Conservation (phyloP, 2,888 invertebrate species). For the Mimachlamys varia region DNA sequence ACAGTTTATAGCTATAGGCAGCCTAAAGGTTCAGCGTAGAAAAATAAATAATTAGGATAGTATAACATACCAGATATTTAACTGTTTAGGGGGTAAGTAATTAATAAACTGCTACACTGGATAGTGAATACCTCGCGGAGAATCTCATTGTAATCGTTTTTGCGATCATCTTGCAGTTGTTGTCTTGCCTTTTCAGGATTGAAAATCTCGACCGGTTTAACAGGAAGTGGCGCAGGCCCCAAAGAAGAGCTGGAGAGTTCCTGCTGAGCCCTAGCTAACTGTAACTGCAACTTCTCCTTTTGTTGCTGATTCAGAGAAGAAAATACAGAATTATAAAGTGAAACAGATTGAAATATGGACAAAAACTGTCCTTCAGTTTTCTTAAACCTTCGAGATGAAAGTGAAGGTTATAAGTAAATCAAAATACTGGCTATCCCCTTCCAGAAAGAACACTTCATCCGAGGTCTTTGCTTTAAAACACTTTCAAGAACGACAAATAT, state of each 20-base stretch:
- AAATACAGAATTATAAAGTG: neutral
- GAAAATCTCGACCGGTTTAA: neutral
- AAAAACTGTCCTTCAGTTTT: neutral
- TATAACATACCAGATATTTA: neutral
- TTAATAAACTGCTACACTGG: neutral
- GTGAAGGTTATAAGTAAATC: neutral
- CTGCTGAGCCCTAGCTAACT: neutral
- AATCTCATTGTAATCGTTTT: constrained; percentile 49
- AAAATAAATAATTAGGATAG: neutral
- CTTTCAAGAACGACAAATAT: neutral
- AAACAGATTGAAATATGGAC: neutral
- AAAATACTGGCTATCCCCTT: neutral
- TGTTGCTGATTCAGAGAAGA: constrained; percentile 31
- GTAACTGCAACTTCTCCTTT: neutral
- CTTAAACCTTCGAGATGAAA: neutral
- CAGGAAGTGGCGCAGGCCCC: neutral
- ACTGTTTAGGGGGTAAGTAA: neutral
- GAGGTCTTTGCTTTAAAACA: neutral
- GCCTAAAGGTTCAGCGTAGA: neutral
- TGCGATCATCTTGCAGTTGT: constrained; percentile 39
- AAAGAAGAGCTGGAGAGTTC: neutral
- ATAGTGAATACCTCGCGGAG: constrained; percentile 47
- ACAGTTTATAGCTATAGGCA: neutral
- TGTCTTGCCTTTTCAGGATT: neutral
- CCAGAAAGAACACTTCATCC: neutral